Conservation (phyloP, 2,888 invertebrate species). For the Sarcophaga caerulescens region DNA sequence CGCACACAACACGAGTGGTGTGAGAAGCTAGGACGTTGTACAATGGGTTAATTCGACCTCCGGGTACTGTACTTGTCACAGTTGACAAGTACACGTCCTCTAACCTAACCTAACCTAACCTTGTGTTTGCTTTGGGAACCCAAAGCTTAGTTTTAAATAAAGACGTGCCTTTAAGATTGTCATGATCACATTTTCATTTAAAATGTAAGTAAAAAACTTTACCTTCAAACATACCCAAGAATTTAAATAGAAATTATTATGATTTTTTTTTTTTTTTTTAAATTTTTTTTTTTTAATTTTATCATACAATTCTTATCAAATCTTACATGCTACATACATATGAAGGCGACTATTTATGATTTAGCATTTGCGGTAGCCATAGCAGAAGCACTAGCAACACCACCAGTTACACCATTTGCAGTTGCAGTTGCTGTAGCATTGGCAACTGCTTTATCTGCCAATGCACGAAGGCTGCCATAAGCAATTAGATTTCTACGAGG, state of each 20-base stretch:
- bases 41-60: no score
- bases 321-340: background rate
- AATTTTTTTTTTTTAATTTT: no score
- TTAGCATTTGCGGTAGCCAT: background rate
- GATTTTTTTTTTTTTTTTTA: background rate
- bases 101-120: no score
- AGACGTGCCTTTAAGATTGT: no score
- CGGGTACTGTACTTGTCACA: no score
- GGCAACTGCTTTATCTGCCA: background rate
- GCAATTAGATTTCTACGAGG: background rate
- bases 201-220: background rate
- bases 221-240: background rate
- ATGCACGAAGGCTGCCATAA: background rate
- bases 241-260: background rate
- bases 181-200: no score
- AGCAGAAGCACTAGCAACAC: background rate
- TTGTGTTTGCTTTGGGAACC: no score
- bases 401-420: background rate
- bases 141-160: no score
- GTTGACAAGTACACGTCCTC: no score
- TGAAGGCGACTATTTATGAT: background rate
- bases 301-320: background rate
- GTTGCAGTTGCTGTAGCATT: slow-evolving; percentile 18
- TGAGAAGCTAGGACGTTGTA: no score
- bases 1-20: no score